Percentiles rank a stretch among this genome's conserved stretches.
Conservation (phyloP, 1,140 invertebrate genomes). For the Leptopilina boulardi region DNA sequence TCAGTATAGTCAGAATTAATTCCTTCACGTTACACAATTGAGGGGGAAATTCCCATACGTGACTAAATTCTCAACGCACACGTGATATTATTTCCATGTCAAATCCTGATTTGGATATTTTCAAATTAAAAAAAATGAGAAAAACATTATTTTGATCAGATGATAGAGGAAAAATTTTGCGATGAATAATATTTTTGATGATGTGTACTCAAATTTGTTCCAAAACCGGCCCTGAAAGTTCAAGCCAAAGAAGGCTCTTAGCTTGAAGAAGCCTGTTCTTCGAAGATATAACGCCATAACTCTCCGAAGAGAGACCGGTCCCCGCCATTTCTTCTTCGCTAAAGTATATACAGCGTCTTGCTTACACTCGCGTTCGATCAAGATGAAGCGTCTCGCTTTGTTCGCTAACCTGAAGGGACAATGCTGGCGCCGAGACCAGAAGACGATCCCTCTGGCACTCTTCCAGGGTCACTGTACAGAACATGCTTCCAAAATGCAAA, state of each 20-base stretch:
- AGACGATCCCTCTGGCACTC: constrained; percentile 7
- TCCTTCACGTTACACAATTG: constrained; percentile 1
- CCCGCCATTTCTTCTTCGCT: constrained; percentile 15
- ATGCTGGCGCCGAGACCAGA: constrained; percentile 29
- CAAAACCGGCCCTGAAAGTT: constrained; percentile 25
- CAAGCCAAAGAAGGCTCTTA: constrained; percentile 21
- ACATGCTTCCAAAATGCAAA: neutral
- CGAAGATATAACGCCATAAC: constrained; percentile 31
- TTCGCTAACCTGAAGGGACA: constrained; percentile 27
- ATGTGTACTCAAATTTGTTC: neutral
- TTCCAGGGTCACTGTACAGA: constrained; percentile 8
- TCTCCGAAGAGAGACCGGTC: constrained; percentile 29
- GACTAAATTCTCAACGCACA: neutral
- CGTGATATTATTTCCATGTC: constrained; percentile 2
- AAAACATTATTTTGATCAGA: no score
- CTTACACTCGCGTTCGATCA: constrained; percentile 11
- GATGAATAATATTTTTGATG: no score
- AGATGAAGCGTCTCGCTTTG: constrained; percentile 31
- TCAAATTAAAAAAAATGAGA: no score
- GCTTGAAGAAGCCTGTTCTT: constrained; percentile 28
- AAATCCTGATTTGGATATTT: neutral
- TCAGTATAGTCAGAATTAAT: neutral
- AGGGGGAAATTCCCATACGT: constrained; percentile 16
- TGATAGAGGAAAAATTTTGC: no score
- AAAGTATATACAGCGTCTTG: constrained; percentile 10